These are phyloP conservation scores for Lottia scabra DNA, from an alignment of 2,888 invertebrate species.

Conservation along the genomic window DNA sequence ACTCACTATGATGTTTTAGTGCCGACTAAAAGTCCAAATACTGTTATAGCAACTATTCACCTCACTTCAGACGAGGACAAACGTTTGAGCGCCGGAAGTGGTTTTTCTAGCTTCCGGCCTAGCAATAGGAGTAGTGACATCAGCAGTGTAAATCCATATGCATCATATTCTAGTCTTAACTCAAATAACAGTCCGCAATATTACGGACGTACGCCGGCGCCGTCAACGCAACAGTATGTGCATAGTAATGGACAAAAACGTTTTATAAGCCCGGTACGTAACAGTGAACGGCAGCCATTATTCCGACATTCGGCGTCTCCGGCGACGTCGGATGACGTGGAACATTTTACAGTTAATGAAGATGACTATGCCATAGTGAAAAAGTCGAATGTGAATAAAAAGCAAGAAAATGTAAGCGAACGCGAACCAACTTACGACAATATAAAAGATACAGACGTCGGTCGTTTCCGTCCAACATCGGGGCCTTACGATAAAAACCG, in stretches of 20 bases:
- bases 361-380: constrained; percentile 41
- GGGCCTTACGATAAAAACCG: constrained; percentile 34
- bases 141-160: constrained; percentile 9
- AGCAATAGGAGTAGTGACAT: constrained; percentile 22
- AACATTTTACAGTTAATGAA: constrained; percentile 37
- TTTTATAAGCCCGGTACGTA: background rate
- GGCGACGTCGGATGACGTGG: constrained; percentile 34
- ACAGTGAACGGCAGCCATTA: constrained; percentile 11
- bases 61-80: constrained; percentile 21
- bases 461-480: constrained; percentile 31
- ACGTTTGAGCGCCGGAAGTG: constrained; percentile 25
- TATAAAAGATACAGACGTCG: constrained; percentile 11
- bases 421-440: constrained; percentile 20
- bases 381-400: constrained; percentile 36
- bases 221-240: constrained; percentile 22
- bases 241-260: background rate
- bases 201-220: constrained; percentile 7
- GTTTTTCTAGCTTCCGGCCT: constrained; percentile 27
- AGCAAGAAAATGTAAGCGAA: background rate
- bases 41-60: constrained; percentile 29
- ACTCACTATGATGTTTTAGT: constrained; percentile 7
- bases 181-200: constrained; percentile 12
- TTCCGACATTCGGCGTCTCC: constrained; percentile 14
- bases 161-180: constrained; percentile 9
- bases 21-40: background rate